Base-by-base conservation (phyloP, 2,888 invertebrate genomes). In the Mycogona germanica region DNA sequence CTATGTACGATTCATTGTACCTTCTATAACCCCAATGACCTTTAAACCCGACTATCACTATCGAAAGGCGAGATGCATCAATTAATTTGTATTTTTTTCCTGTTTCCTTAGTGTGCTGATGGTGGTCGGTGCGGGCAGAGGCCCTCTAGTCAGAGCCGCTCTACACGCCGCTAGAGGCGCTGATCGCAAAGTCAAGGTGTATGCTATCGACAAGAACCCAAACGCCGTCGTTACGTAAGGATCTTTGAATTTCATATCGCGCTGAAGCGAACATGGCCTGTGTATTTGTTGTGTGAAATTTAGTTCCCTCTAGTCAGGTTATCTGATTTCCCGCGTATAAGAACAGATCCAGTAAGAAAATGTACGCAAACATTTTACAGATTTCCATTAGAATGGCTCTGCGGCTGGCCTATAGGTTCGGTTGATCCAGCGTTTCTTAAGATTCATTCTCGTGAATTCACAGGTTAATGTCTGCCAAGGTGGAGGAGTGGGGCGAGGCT, bases 171-270 rank as follows among this genome's bases (percentile, higher is more conserved):
- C 79, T 1, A 66, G 78, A 60, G 77, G 81, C 60, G 80, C 86
- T 0, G 76, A 79, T 35, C 75, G 80, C 28, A 78, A 79, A 68
- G 77, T 93, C 3, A 83, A 83, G 69, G 76, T 97, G 9, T 91
- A 89, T 70, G 96, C 95, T 6, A 87, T 99, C 4, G 98, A 99
- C 70, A 99, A 99, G 70, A 99, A 99, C 75, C 88, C 92, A 0
- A 92, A 88, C 72, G 97, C 98, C 30, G 80, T 96, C 37, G 81
- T 87, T 46, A 88, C 91, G 63, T 62, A 59, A 61, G 57, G 59
- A 53, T 64, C 12, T 28, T 21, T 32, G 29, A 29, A 46, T 46
- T 6, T 28, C 14, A 3, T 4, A 9, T 45, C 25, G 7, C 17
- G 23, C 45, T 23, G 19, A 26, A 19, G n/a, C n/a, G n/a, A n/a